Base-by-base conservation (phyloP, 2,113 vertebrate species). In the Madoqua kirkii region DNA sequence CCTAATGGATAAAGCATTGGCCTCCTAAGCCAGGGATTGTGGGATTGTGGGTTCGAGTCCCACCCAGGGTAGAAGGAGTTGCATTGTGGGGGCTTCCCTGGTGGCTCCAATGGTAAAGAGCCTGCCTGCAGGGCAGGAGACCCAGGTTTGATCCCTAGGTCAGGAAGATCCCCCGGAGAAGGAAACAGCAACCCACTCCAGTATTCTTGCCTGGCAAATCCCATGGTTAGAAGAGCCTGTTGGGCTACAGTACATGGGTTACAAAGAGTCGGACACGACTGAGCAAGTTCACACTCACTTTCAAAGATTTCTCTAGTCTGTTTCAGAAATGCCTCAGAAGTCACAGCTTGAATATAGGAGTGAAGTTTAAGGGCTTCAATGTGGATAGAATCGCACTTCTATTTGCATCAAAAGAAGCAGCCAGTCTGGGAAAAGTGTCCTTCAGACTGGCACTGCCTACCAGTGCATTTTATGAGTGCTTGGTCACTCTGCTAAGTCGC, bases 1-100 rank as follows among this genome's bases (percentile, higher is more conserved):
- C 98, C 98, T 98, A 98, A 98, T 98, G 98, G 98, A 98, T 98
- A 98, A 98, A 98, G 98, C 97, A 98, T 96, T 98, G 98, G 98
- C 98, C 98, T 98, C 98, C 98, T 98, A 98, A 98, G 97, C 98
- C 98, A 98, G 98, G 97, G 97, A 95, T 98, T 98, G 98, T 98
- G 98, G 97, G 97, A 95, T 98, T 98, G 97, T 98, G 98, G 98
- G 98, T 98, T 98, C 60, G 5, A 88, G 45, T 62, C 67, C 87
- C 89, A 95, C 59, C 67, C 60, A 81, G 97, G 87, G 87, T 97
- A 93, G 0, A 0, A 2, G 0, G 2, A 4, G 1, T 1, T 6
- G 71, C 1, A 1, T 93, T 90, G 86, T 81, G 6, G 25, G 74
- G 23, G 13, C 40, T 78, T 45, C 40, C 74, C 74, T 78, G 40